Percentiles rank a stretch among this genome's conserved stretches.
Evolutionary conservation across 2,797 vertebrate species (phyloP).

Genomic region (Tamandua tetradactyla): DNA sequence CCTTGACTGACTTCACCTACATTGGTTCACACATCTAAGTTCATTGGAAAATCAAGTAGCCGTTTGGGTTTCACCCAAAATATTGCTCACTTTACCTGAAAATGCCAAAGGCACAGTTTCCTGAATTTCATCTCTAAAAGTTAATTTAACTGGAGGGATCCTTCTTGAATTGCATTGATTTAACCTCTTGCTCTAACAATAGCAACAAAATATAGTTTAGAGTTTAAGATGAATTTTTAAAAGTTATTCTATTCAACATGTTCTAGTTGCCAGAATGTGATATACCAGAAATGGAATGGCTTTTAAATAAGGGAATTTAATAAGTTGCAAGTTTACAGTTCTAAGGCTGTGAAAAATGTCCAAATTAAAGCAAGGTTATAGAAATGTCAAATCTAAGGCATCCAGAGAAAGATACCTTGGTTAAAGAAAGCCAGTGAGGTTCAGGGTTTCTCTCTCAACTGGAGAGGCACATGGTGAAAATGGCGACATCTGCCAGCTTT

Average conservation of each 20-base stretch:
- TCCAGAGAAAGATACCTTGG: no score
- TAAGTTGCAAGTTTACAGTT: no score
- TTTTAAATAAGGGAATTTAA: no score
- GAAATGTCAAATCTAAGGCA: no score
- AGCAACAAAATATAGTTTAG: background rate
- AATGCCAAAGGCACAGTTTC: background rate
- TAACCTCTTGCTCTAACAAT: constrained; percentile 26
- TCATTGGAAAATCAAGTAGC: constrained; percentile 70
- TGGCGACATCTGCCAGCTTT: no score
- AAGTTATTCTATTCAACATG: background rate
- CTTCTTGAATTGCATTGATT: constrained; percentile 11
- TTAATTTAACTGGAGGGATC: constrained; percentile 36
- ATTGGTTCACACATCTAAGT: constrained; percentile 63
- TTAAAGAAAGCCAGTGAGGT: no score
- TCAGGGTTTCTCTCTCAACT: no score
- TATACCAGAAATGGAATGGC: no score
- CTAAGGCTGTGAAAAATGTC: no score
- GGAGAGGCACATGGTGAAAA: no score
- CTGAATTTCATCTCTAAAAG: constrained; percentile 29
- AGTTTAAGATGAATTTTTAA: background rate
- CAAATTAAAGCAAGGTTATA: no score
- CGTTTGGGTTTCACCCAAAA: constrained; percentile 55
- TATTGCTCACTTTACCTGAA: constrained; percentile 53
- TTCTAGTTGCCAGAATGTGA: no score
- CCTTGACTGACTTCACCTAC: constrained; percentile 47